Percentiles rank a stretch among this genome's conserved stretches.
phyloP scores from a whole-genome alignment of 2,797 vertebrate species.

The Falco peregrinus region DNA sequence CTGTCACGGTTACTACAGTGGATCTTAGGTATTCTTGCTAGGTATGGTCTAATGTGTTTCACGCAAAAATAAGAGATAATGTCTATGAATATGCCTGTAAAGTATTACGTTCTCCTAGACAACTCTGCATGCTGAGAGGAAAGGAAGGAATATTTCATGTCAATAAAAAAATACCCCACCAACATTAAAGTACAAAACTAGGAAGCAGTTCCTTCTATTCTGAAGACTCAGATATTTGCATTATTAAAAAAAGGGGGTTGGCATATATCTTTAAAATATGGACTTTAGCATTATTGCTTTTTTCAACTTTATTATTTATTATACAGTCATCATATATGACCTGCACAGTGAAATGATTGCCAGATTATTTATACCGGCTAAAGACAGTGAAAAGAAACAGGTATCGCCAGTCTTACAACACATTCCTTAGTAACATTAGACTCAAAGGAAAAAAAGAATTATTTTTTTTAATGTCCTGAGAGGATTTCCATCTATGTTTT shows the following conservation, averaged over 20 bases:
- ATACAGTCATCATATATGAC: neutral
- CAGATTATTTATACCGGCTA: neutral
- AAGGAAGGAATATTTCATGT: constrained; percentile 45
- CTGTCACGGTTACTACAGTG: accelerated
- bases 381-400: neutral
- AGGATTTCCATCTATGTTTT: neutral
- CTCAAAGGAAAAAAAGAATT: neutral
- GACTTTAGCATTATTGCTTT: neutral
- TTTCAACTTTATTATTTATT: neutral
- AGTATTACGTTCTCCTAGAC: neutral
- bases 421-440: neutral
- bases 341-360: neutral
- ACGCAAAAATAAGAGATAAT: neutral
- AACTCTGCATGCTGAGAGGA: neutral
- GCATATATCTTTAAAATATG: neutral
- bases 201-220: neutral
- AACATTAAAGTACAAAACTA: neutral
- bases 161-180: neutral
- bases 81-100: neutral
- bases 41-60: neutral
- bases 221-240: neutral
- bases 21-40: neutral
- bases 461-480: neutral
- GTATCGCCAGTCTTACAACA: accelerated
- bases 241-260: neutral